Conservation (phyloP, 2,113 vertebrate species). For the Elephas maximus region DNA sequence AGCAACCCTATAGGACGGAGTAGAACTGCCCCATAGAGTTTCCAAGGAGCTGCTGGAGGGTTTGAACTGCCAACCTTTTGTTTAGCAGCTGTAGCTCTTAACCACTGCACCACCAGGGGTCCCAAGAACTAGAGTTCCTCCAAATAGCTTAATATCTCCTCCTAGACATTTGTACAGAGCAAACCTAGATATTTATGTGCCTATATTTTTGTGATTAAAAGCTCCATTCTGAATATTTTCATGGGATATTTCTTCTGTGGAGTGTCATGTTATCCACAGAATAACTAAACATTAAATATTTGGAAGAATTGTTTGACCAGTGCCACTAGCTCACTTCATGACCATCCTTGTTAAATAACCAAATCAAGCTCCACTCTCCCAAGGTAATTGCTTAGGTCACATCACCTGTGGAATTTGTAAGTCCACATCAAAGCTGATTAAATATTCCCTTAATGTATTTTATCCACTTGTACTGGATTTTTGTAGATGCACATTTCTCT, state of each 20-base stretch:
- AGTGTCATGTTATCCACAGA: neutral
- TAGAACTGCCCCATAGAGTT: too few relatives aligned
- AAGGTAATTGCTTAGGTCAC: neutral
- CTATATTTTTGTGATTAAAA: neutral
- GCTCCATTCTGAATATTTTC: constrained; percentile 36
- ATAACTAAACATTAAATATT: constrained; percentile 50
- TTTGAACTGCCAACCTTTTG: too few relatives aligned
- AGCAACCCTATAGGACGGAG: too few relatives aligned
- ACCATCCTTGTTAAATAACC: constrained; percentile 51
- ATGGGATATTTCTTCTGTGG: neutral
- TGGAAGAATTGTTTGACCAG: neutral
- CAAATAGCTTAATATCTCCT: neutral
- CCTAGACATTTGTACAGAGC: neutral
- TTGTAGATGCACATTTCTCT: neutral
- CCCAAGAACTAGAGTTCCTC: neutral
- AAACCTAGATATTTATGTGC: constrained; percentile 44
- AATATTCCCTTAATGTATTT: constrained; percentile 16
- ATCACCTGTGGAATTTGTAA: neutral
- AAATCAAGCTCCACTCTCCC: neutral
- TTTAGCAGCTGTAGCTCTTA: too few relatives aligned
- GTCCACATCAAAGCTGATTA: constrained; percentile 10
- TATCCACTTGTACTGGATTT: constrained; percentile 7
- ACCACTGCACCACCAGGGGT: too few relatives aligned
- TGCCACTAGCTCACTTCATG: constrained; percentile 37
- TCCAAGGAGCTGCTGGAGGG: too few relatives aligned